Base-by-base conservation (phyloP, 2,113 vertebrate species). In the Vanacampus margaritifer region DNA sequence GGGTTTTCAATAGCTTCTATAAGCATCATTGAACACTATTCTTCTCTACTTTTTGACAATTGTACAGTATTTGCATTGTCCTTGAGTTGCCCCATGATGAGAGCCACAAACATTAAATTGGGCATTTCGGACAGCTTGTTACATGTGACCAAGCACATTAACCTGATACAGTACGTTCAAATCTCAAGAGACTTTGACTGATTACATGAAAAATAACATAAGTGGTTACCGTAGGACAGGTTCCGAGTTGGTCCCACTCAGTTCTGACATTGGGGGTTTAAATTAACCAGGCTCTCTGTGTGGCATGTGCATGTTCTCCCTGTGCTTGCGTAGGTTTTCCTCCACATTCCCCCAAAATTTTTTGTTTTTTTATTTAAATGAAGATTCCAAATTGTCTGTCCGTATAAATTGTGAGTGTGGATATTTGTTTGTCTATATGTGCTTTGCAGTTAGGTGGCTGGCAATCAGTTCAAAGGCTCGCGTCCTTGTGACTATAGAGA, bases 171-270 rank as follows among this genome's bases (percentile, higher is more conserved):
- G 28, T 53, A 53, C 65, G 28, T 66, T 32, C 69, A 65, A 46
- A 32, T 9, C 37, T 26, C 14, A 68, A 23, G 43, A 67, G 58
- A 8, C 59, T 54, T 48, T 46, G 50, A 60, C 68, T 23, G 48
- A 17, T 56, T 67, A 28, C 68, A 64, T 65, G 28, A 73, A 75
- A n/a, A 78, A 56, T 48, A n/a, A n/a, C n/a, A n/a, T n/a, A n/a
- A n/a, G n/a, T n/a, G n/a, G n/a, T n/a, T n/a, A n/a, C n/a, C n/a
- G n/a, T n/a, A n/a, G n/a, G n/a, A n/a, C n/a, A n/a, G n/a, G n/a
- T n/a, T n/a, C n/a, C n/a, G n/a, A n/a, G n/a, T n/a, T n/a, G n/a
- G n/a, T 37, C 37, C 37, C 37, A 37, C 6, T 37, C 28, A 32
- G 4, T 32, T 32, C 2, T 32, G 28, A 2, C 28, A 32, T 4